Conservation (phyloP, 2,113 vertebrate genomes). For the Chroicocephalus ridibundus region DNA sequence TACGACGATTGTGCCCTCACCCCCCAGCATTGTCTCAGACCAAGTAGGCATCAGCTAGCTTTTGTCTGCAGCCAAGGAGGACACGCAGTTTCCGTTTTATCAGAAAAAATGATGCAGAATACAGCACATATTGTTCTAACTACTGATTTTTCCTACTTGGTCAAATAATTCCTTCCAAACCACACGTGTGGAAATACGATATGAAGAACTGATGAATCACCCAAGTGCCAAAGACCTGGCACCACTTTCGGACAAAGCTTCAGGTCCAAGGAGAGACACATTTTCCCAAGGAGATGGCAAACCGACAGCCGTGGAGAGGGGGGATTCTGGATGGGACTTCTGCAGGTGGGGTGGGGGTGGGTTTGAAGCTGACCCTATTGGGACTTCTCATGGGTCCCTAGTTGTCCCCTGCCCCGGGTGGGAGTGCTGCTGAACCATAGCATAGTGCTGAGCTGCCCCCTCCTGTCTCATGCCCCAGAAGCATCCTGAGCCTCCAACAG, state of each 20-base stretch:
- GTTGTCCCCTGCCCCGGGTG: background rate
- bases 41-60: background rate
- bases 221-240: background rate
- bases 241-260: accelerated
- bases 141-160: background rate
- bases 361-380: background rate
- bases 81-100: background rate
- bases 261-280: background rate
- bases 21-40: background rate
- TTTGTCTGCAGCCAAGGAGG: background rate
- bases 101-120: background rate
- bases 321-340: background rate
- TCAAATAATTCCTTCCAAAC: background rate
- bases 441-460: background rate
- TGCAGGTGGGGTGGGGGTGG: background rate
- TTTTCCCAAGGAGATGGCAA: background rate
- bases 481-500: background rate
- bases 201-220: background rate
- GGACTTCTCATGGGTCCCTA: accelerated
- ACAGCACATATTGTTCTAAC: background rate
- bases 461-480: background rate
- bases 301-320: background rate
- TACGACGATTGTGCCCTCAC: background rate
- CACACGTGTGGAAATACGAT: background rate
- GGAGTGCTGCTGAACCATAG: background rate